Evolutionary conservation across 2,888 invertebrate species (phyloP).

Genomic region (Ochropleura leucogaster): DNA sequence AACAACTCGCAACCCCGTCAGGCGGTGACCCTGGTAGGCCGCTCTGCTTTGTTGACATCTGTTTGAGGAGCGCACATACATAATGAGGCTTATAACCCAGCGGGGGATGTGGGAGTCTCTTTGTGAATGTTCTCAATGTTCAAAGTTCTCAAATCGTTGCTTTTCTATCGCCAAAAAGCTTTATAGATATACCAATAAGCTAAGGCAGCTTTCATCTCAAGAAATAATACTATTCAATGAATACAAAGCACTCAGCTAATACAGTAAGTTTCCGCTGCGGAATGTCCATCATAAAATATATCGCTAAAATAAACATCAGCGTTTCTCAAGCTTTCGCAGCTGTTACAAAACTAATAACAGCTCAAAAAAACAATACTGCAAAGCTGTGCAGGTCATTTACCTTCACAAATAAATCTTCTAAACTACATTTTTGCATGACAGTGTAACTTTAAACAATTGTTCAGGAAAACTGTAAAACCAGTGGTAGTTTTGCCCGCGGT

Average conservation of each 20-base stretch:
- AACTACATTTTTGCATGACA: constrained; percentile 48
- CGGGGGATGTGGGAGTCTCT: background rate
- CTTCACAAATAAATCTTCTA: constrained; percentile 10
- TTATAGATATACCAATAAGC: too few relatives aligned
- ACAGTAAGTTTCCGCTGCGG: background rate
- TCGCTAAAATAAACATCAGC: constrained; percentile 18
- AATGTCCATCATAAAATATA: constrained; percentile 14
- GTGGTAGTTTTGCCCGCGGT: background rate
- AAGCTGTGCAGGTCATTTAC: constrained; percentile 43
- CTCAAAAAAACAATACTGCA: constrained; percentile 38
- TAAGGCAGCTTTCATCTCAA: background rate
- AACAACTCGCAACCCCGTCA: too few relatives aligned
- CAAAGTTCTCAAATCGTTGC: background rate
- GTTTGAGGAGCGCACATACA: background rate
- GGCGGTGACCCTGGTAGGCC: too few relatives aligned
- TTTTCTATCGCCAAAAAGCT: too few relatives aligned
- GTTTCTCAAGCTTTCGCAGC: constrained; percentile 20
- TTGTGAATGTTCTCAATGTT: background rate
- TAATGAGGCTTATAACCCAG: background rate
- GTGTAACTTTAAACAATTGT: constrained; percentile 2
- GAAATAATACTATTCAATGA: background rate
- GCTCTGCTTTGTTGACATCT: background rate
- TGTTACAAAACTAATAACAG: constrained; percentile 18
- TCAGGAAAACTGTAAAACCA: background rate
- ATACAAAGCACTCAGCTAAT: background rate